These are phyloP conservation scores for Heterodera carotae DNA, from an alignment of 1,140 invertebrate species.

Conservation along the genomic window DNA sequence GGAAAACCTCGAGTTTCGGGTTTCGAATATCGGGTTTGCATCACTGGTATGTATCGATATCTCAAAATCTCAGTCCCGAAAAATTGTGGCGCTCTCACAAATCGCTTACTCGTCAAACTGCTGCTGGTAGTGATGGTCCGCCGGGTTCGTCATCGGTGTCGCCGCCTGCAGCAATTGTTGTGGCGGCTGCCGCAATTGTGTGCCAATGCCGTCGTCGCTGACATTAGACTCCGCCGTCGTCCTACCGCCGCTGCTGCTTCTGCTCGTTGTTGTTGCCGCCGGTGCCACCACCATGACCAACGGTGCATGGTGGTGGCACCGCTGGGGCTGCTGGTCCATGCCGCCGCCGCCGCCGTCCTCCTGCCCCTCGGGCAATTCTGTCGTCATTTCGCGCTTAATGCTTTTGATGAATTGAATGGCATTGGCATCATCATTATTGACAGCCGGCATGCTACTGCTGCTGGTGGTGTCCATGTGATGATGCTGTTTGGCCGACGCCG, in stretches of 20 bases:
- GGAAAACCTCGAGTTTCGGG: too few species aligned
- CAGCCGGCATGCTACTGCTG: too few species aligned
- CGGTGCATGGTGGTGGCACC: too few species aligned
- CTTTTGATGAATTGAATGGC: conserved; percentile 31
- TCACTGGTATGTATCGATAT: too few species aligned
- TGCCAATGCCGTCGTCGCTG: neutral
- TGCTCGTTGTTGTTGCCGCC: conserved; percentile 1
- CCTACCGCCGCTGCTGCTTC: neutral
- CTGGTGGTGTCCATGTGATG: neutral
- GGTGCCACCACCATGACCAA: neutral
- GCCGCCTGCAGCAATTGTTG: neutral
- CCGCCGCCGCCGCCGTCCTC: neutral
- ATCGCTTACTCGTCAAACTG: neutral
- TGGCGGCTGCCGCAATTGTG: conserved; percentile 7
- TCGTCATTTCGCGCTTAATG: conserved; percentile 18
- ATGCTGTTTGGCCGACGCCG: neutral
- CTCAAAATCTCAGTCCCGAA: too few species aligned
- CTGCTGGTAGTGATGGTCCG: neutral
- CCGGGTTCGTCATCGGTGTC: neutral
- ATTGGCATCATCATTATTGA: too few species aligned
- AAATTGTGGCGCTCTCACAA: too few species aligned
- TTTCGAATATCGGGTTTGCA: too few species aligned
- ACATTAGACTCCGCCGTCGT: neutral
- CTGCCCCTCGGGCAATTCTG: neutral
- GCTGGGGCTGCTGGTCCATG: neutral